A percentile compares a stretch with the other conserved stretches of the same genome.
phyloP scores from a whole-genome alignment of 1,140 invertebrate species.

The Apocrypta bakeri region DNA sequence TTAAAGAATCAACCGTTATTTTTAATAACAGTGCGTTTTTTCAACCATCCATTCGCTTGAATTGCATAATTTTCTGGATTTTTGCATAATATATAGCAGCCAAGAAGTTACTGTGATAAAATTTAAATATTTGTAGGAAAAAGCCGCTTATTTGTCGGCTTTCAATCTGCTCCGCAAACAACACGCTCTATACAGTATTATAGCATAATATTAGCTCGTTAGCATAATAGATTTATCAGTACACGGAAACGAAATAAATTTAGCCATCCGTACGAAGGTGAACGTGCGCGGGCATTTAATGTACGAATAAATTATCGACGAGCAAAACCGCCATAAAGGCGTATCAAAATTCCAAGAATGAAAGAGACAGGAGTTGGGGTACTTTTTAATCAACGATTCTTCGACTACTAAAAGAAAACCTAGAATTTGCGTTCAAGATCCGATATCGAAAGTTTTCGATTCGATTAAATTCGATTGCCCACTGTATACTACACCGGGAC shows the following conservation, averaged over 20 bases:
- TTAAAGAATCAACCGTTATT: too few species aligned
- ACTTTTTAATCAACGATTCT: neutral
- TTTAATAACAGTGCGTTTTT: too few species aligned
- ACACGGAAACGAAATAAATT: neutral
- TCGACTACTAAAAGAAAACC: neutral
- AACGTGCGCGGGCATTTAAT: neutral
- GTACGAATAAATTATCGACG: neutral
- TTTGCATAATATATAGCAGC: too few species aligned
- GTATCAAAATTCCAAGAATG: neutral
- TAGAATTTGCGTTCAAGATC: neutral
- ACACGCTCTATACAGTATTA: too few species aligned
- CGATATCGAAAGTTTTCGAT: constrained; percentile 5
- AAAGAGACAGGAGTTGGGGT: neutral
- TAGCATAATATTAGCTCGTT: neutral
- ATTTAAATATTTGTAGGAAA: neutral
- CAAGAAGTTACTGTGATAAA: too few species aligned
- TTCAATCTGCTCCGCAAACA: neutral
- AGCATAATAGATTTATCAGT: neutral
- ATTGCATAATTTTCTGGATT: too few species aligned
- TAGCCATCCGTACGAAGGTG: neutral
- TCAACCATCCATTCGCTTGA: too few species aligned
- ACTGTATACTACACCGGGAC: neutral
- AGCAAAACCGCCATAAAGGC: too few species aligned
- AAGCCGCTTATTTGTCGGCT: neutral
- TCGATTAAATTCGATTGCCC: constrained; percentile 7